Conservation (phyloP, 92 coral and sea anemone genomes). For the Zoanthus gigantus region DNA sequence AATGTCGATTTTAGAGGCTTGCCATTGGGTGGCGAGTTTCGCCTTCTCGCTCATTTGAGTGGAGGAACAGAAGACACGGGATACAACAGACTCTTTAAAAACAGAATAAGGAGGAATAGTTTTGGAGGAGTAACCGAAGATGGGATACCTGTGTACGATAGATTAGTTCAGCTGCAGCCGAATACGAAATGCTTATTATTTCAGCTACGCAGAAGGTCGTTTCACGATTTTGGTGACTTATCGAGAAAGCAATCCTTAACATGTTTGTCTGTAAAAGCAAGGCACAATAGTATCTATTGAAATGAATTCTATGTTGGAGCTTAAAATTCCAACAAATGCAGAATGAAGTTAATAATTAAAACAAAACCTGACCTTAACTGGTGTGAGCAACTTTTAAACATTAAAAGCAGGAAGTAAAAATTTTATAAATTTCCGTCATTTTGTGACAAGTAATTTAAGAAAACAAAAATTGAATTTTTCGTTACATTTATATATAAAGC, state of each 20-base stretch:
- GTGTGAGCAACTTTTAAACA: too few species aligned
- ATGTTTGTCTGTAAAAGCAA: background rate
- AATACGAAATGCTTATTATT: background rate
- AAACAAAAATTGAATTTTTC: too few species aligned
- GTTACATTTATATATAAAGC: too few species aligned
- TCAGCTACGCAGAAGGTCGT: background rate
- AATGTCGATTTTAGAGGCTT: conserved; percentile 25
- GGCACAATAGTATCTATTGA: background rate
- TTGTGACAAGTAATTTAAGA: too few species aligned
- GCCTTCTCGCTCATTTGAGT: background rate
- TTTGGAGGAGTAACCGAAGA: conserved; percentile 10
- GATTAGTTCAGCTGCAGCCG: background rate
- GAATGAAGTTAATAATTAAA: too few species aligned
- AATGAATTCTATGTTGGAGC: too few species aligned
- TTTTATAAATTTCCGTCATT: too few species aligned
- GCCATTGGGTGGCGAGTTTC: conserved; percentile 35
- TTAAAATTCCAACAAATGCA: too few species aligned
- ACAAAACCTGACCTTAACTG: too few species aligned
- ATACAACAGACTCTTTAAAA: background rate
- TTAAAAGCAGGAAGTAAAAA: too few species aligned
- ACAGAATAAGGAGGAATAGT: conserved; percentile 12
- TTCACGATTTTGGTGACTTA: background rate
- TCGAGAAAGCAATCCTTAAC: background rate
- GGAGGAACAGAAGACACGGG: background rate
- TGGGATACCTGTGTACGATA: conserved; percentile 19